Conservation (phyloP, 1,140 invertebrate genomes). For the Aporrectodea caliginosa region DNA sequence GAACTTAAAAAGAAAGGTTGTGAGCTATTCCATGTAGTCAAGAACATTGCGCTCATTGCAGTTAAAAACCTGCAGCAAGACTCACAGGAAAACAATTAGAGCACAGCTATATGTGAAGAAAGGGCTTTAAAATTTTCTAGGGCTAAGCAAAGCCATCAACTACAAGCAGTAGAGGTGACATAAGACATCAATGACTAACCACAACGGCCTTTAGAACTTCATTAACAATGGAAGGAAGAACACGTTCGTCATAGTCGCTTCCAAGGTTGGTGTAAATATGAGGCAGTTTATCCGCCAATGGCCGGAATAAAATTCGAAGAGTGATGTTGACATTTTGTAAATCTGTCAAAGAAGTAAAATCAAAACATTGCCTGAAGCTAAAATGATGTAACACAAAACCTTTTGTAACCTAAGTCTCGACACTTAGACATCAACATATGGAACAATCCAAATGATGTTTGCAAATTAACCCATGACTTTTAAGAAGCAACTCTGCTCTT, state of each 20-base stretch:
- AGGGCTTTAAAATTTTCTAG: too few species aligned
- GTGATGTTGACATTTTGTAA: slow-evolving; percentile 99
- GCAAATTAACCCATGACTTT: too few species aligned
- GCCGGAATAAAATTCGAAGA: slow-evolving; percentile 92
- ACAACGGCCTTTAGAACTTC: slow-evolving; percentile 99
- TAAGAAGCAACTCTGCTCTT: too few species aligned
- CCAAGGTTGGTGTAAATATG: slow-evolving; percentile 95
- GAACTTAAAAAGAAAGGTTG: too few species aligned
- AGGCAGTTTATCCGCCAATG: slow-evolving; percentile 76
- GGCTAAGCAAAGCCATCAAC: too few species aligned
- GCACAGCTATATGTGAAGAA: too few species aligned
- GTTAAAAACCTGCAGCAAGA: too few species aligned
- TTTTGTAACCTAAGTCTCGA: neutral
- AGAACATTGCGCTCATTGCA: too few species aligned
- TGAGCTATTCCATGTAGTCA: too few species aligned
- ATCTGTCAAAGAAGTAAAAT: slow-evolving; percentile 64
- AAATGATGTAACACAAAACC: neutral
- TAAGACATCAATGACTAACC: slow-evolving; percentile 52
- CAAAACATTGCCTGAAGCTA: slow-evolving; percentile 12
- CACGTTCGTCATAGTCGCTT: slow-evolving; percentile 95
- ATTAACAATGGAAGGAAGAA: slow-evolving; percentile 96
- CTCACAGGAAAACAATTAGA: too few species aligned
- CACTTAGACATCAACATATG: neutral
- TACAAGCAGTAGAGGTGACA: too few species aligned
- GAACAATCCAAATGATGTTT: too few species aligned